These are phyloP conservation scores for Mycalesis mineus DNA, from an alignment of 2,888 invertebrate species.

Conservation along the genomic window DNA sequence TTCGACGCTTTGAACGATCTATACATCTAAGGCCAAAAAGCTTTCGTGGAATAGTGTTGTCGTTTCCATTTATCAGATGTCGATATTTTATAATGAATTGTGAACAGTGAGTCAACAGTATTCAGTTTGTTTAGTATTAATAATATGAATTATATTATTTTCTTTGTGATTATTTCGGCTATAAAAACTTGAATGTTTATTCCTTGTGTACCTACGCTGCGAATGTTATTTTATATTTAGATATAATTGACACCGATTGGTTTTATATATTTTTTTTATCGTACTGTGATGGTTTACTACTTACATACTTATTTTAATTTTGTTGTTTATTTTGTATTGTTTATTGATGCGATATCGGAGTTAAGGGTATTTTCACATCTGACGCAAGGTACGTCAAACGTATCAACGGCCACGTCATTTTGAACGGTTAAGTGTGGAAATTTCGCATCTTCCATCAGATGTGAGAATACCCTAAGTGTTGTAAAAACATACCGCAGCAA, in stretches of 20 bases:
- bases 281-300: constrained; percentile 55
- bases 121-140: constrained; percentile 11
- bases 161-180: constrained; percentile 10
- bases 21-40: too few species aligned
- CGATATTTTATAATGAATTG: neutral
- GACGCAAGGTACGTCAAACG: too few species aligned
- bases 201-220: neutral
- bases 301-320: constrained; percentile 43
- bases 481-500: constrained; percentile 20
- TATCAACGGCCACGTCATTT: too few species aligned
- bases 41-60: too few species aligned
- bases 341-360: constrained; percentile 31
- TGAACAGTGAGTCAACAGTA: constrained; percentile 28
- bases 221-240: constrained; percentile 21
- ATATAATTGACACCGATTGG: constrained; percentile 34
- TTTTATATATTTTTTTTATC: constrained; percentile 36
- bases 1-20: too few species aligned
- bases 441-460: too few species aligned
- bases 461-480: too few species aligned
- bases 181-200: constrained; percentile 14
- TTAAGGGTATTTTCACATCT: too few species aligned
- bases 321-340: constrained; percentile 41
- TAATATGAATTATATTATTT: constrained; percentile 1
- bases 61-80: neutral
- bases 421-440: too few species aligned